These are phyloP conservation scores for Notarius quadriscutis DNA, from an alignment of 2,113 vertebrate species.

Conservation along the genomic window DNA sequence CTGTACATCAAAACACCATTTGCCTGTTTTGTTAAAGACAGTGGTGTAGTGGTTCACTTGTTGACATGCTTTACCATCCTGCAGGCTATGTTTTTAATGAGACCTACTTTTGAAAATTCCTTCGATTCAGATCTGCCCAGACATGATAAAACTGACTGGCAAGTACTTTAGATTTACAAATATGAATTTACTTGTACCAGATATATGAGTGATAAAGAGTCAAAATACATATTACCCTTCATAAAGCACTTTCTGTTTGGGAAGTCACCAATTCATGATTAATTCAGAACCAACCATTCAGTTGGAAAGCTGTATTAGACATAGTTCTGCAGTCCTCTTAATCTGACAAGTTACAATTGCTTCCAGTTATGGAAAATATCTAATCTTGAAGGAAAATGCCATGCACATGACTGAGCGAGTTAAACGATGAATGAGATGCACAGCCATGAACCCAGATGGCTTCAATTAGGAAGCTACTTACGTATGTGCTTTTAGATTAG, in stretches of 20 bases:
- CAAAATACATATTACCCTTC: neutral
- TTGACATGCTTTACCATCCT: neutral
- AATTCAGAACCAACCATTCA: neutral
- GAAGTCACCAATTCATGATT: neutral
- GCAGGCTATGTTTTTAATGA: constrained; percentile 13
- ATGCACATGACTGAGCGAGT: neutral
- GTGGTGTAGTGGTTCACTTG: neutral
- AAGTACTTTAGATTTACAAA: neutral
- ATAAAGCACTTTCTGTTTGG: neutral
- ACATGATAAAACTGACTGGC: constrained; percentile 10
- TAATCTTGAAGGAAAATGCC: neutral
- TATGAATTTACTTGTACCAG: neutral
- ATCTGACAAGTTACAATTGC: neutral
- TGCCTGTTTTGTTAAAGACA: neutral
- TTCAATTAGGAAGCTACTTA: constrained; percentile 48
- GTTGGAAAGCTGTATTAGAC: neutral
- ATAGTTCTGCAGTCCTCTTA: constrained; percentile 14
- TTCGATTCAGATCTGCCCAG: constrained; percentile 26
- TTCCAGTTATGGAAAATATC: constrained; percentile 6
- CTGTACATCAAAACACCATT: neutral
- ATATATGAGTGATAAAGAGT: neutral
- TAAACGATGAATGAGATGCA: constrained; percentile 25
- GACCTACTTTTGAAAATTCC: constrained; percentile 26
- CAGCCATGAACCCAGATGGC: constrained; percentile 47
- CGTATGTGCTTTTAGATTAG: constrained; percentile 38